These are phyloP conservation scores for Dasypolia templi DNA, from an alignment of 2,888 invertebrate species.

Conservation along the genomic window DNA sequence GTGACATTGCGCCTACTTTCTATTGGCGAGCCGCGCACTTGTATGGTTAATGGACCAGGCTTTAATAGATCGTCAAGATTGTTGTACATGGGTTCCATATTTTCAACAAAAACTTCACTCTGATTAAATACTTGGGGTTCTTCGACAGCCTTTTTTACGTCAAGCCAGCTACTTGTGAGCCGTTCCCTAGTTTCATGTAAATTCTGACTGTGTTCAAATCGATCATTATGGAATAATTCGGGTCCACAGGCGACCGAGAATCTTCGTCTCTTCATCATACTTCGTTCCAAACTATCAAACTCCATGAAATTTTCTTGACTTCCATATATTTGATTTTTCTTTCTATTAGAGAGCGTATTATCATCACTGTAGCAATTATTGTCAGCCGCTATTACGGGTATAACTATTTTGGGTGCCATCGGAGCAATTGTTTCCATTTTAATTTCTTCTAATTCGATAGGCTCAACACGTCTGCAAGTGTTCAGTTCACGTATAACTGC, in stretches of 20 bases:
- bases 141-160: conserved; percentile 78
- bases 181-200: conserved; percentile 77
- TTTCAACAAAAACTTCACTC: conserved; percentile 93
- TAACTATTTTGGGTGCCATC: conserved; percentile 84
- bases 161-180: conserved; percentile 85
- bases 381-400: conserved; percentile 86
- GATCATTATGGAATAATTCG: conserved; percentile 83
- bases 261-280: conserved; percentile 78
- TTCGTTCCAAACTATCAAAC: conserved; percentile 85
- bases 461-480: conserved; percentile 83
- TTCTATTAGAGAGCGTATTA: conserved; percentile 74
- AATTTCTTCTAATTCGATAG: conserved; percentile 77
- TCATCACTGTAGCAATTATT: conserved; percentile 84
- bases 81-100: conserved; percentile 88
- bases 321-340: conserved; percentile 74
- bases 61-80: conserved; percentile 83
- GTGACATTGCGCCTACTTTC: conserved; percentile 92
- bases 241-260: conserved; percentile 85
- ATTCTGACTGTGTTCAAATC: conserved; percentile 71
- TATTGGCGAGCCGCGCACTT: conserved; percentile 94
- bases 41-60: conserved; percentile 95
- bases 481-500: conserved; percentile 91
- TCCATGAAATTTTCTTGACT: conserved; percentile 76
- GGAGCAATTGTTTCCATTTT: conserved; percentile 77
- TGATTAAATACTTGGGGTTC: conserved; percentile 76